Conservation (phyloP, 2,797 vertebrate species). For the Nyctalus aviator region DNA sequence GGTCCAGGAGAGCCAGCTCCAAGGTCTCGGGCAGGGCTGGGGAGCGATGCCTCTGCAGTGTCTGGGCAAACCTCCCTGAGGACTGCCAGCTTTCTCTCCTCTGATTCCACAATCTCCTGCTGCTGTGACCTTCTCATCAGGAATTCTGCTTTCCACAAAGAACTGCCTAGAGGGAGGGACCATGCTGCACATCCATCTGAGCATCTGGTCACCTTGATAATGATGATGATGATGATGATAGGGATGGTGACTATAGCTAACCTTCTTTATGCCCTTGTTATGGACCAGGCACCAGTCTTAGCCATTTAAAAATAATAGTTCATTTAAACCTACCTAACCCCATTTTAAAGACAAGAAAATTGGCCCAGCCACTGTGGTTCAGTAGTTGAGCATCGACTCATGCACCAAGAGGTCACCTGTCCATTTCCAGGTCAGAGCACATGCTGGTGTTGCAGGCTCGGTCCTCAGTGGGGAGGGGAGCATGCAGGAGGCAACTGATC, state of each 20-base stretch:
- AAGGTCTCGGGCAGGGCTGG: not conserved
- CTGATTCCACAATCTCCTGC: not conserved
- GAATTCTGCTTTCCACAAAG: conserved; percentile 46
- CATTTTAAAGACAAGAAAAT: not conserved
- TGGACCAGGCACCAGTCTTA: not conserved
- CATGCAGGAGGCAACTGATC: too few species aligned
- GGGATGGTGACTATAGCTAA: not conserved
- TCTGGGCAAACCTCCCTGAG: not conserved
- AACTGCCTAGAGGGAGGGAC: not conserved
- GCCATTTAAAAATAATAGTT: not conserved
- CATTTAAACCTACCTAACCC: not conserved
- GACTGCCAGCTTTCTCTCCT: not conserved
- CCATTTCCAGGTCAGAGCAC: too few species aligned
- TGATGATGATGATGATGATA: not conserved
- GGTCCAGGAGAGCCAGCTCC: not conserved
- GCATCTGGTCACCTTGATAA: not conserved
- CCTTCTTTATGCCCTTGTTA: not conserved
- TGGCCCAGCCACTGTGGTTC: not conserved
- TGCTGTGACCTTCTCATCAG: not conserved
- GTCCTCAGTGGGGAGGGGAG: too few species aligned
- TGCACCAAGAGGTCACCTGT: too few species aligned
- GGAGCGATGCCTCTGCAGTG: not conserved
- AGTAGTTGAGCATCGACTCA: too few species aligned
- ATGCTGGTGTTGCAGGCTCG: too few species aligned
- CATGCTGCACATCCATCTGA: not conserved